phyloP scores from a whole-genome alignment of 2,888 invertebrate genomes.

The Drosophila ustulata region DNA sequence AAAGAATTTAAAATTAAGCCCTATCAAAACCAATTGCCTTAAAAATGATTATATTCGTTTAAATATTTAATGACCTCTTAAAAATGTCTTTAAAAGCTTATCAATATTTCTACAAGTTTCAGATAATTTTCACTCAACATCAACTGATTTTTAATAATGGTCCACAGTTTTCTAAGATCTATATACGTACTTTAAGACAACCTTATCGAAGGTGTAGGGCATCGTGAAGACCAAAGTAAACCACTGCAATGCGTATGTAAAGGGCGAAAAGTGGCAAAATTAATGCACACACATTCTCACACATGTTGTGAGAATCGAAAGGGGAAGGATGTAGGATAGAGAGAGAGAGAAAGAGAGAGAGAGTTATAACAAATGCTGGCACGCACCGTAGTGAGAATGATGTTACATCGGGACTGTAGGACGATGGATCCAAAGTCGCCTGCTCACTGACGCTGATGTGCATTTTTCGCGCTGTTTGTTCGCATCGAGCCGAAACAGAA shows the following conservation, averaged over 20 bases:
- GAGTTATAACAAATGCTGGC: slow-evolving; percentile 59
- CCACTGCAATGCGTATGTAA: slow-evolving; percentile 42
- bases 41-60: no score
- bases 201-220: slow-evolving; percentile 23
- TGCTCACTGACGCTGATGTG: slow-evolving; percentile 40
- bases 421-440: slow-evolving; percentile 22
- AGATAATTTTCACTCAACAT: no score
- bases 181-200: no score
- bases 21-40: no score
- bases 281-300: slow-evolving; percentile 64
- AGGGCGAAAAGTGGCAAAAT: slow-evolving; percentile 63
- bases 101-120: no score
- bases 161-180: no score
- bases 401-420: slow-evolving; percentile 36
- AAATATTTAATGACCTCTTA: no score
- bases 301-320: neutral
- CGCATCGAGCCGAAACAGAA: slow-evolving; percentile 47
- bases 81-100: no score
- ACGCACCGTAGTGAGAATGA: slow-evolving; percentile 59
- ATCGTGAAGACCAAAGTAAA: slow-evolving; percentile 28
- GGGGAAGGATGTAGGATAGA: neutral
- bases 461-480: slow-evolving; percentile 48
- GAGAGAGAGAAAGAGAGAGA: slow-evolving; percentile 10
- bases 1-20: no score
- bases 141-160: no score